phyloP scores from a whole-genome alignment of 2,113 vertebrate genomes.

The Ranitomeya imitator region DNA sequence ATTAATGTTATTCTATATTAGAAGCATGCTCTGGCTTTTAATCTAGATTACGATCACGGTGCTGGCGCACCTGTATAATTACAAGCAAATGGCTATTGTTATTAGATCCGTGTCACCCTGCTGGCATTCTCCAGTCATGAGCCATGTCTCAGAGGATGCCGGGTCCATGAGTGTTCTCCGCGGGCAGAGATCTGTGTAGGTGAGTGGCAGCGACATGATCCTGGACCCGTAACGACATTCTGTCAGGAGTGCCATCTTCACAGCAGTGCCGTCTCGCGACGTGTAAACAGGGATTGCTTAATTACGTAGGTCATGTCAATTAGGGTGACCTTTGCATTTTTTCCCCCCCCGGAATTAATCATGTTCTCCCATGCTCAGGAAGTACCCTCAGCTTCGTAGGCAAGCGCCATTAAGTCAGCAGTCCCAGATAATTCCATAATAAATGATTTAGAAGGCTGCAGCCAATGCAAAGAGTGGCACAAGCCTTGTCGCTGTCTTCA shows the following conservation, averaged over 20 bases:
- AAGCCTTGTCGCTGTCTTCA: neutral
- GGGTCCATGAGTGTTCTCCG: slow-evolving; percentile 62
- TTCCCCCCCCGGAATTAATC: slow-evolving; percentile 76
- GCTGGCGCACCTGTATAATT: slow-evolving; percentile 42
- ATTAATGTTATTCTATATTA: slow-evolving; percentile 42
- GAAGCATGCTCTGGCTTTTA: slow-evolving; percentile 40
- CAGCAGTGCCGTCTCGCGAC: slow-evolving; percentile 70
- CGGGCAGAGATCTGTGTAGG: slow-evolving; percentile 70
- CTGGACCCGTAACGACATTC: slow-evolving; percentile 79
- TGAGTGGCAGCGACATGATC: slow-evolving; percentile 74
- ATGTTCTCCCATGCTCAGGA: slow-evolving; percentile 66
- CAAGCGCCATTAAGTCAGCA: slow-evolving; percentile 63
- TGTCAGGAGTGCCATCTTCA: slow-evolving; percentile 74
- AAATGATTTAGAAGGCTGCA: slow-evolving; percentile 56
- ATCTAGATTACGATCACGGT: slow-evolving; percentile 44
- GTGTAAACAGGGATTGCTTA: slow-evolving; percentile 82
- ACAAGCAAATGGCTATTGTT: slow-evolving; percentile 47
- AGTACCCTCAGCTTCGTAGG: slow-evolving; percentile 65
- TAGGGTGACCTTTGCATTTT: slow-evolving; percentile 78
- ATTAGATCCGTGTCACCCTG: slow-evolving; percentile 47
- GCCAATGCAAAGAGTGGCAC: slow-evolving; percentile 25
- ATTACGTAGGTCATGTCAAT: slow-evolving; percentile 84
- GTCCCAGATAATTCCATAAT: slow-evolving; percentile 49
- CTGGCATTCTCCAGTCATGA: slow-evolving; percentile 28
- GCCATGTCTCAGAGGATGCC: slow-evolving; percentile 69